These are phyloP conservation scores for Brachypterus glaber DNA, from an alignment of 2,888 invertebrate genomes.

Conservation along the genomic window DNA sequence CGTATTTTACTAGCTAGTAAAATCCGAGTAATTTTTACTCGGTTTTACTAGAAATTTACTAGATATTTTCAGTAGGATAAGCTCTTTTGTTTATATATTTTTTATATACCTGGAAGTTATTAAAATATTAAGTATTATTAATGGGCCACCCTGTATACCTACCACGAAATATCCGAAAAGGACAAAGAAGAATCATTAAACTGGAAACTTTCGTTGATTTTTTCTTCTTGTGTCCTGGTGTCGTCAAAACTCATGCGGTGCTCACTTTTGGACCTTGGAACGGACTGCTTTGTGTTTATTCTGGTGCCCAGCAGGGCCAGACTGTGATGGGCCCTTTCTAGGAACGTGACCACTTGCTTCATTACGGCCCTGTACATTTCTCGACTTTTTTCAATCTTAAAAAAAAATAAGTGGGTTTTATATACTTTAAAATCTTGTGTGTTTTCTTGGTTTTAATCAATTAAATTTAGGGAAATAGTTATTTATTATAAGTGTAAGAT, in stretches of 20 bases:
- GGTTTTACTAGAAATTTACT: too few species aligned
- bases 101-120: too few species aligned
- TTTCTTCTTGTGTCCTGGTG: conserved; percentile 12
- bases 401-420: too few species aligned
- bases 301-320: conserved; percentile 45
- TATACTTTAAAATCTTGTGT: too few species aligned
- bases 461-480: too few species aligned
- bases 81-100: too few species aligned
- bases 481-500: too few species aligned
- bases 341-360: conserved; percentile 59
- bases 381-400: conserved; percentile 59
- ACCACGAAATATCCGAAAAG: conserved; percentile 18
- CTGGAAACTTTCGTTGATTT: conserved; percentile 17
- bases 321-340: conserved; percentile 59
- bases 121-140: too few species aligned
- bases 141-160: conserved; percentile 10
- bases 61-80: too few species aligned
- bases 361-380: conserved; percentile 66
- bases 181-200: conserved; percentile 1
- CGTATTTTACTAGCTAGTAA: too few species aligned
- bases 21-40: too few species aligned
- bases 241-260: conserved; percentile 38
- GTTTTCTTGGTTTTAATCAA: too few species aligned
- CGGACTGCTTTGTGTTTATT: conserved; percentile 33
- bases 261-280: conserved; percentile 46